phyloP scores from a whole-genome alignment of 30 jellyfish, hydroid and myxozoan genomes.

The Cassiopea xamachana region DNA sequence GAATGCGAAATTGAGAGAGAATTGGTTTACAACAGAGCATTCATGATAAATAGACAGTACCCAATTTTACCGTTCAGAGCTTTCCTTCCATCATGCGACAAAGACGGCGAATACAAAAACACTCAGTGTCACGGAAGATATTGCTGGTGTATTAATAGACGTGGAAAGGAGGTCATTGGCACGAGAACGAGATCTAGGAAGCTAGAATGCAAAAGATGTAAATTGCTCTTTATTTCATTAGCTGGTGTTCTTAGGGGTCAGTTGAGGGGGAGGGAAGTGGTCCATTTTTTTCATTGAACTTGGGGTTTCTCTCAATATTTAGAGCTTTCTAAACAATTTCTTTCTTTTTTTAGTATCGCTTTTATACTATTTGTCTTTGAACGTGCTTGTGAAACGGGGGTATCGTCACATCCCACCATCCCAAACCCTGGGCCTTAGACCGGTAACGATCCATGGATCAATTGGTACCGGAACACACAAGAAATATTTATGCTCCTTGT shows the following conservation, averaged over 20 bases:
- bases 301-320: no score
- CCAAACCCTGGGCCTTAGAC: no score
- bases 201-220: slow-evolving; percentile 59
- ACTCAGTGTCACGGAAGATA: slow-evolving; percentile 78
- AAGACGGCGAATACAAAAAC: slow-evolving; percentile 55
- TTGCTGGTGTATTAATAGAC: slow-evolving; percentile 83
- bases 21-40: slow-evolving; percentile 39
- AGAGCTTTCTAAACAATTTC: no score
- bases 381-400: no score
- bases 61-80: slow-evolving; percentile 72
- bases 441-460: no score
- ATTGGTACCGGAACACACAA: no score
- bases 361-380: no score
- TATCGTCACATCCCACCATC: no score
- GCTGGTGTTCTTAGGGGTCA: not conserved
- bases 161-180: slow-evolving; percentile 64
- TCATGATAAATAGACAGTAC: slow-evolving; percentile 57
- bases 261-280: not conserved
- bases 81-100: slow-evolving; percentile 59
- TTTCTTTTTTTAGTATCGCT: no score
- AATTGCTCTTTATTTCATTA: not conserved
- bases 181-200: slow-evolving; percentile 42
- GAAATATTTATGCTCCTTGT: no score
- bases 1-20: slow-evolving; percentile 55
- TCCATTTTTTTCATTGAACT: no score